Evolutionary conservation across 2,888 invertebrate species (phyloP), one percentile per base, ranked within the genome.

Genomic region (Acleris laterana): DNA sequence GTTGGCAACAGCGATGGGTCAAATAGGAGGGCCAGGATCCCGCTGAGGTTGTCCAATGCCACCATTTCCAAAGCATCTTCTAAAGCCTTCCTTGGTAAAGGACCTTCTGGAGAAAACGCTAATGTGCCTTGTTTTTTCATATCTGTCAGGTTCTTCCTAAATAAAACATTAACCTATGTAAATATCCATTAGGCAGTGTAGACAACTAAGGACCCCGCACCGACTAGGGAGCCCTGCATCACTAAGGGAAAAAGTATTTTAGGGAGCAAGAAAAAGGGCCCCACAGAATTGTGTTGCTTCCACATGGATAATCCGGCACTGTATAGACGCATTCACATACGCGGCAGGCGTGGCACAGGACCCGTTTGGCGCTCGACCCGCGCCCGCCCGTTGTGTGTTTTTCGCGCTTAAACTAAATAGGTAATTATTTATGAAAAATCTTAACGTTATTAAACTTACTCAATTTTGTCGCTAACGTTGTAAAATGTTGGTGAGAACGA

Each of bases 81-180:
- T 28, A 90, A 88, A 5, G 84, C 83, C 71, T 80, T 81, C 68
- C 92, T 85, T 59, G 90, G 89, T 5, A 92, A 80, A 11, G 84
- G 78, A 69, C 84, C 90, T 70, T 92, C 91, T 59, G 93, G 93
- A 49, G 92, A 92, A 74, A 91, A 92, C 73, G 93, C 93, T 62
- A 93, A 69, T 28, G 90, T 90, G 16, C 90, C 91, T 72, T 83
- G 76, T 63, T 84, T 78, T 75, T 79, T 87, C 61, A 82, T 79
- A 72, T 84, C 78, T 66, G 90, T 87, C 5, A 91, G 70, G 76
- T 93, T 91, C 22, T 42, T 20, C 11, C 42, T 46, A 46, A 46
- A 46, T n/a, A 46, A 46, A 46, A 46, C 5, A 46, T 16, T 46
- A 16, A 16, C 16, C 17, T 17, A 38, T 38, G 38, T 38, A 11